Base-by-base conservation (phyloP, 2,888 invertebrate species). In the Abrostola tripartita region DNA sequence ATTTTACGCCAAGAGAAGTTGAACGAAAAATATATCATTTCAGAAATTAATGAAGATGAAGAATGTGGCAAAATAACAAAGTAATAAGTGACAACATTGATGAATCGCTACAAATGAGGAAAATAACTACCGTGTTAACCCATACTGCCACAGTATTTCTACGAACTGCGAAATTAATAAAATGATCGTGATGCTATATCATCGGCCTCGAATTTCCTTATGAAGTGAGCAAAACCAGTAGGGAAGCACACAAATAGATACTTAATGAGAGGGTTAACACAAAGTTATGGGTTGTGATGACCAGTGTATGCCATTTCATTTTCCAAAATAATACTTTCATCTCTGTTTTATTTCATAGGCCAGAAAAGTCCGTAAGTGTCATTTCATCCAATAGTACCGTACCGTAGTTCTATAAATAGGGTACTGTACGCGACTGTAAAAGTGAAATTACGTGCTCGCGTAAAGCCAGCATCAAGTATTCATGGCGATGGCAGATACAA, bases 401-500 rank as follows among this genome's bases (percentile, higher is more conserved):
- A 49, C 47, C 41, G 51, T 67, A 69, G 58, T 74, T 65, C 53
- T 62, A 60, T 74, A 69, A 67, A 74, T 67, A 65, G 52, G 52
- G 56, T 53, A 64, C 51, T 65, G 51, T 69, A 51, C 51, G 51
- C 41, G 61, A 61, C 65, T 66, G 64, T 76, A 69, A 76, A 72
- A 76, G 64, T 71, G 52, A 68, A 70, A 63, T 71, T 66, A 79
- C 68, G 70, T 73, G 73, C 72, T 72, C 71, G 62, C 54, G 62
- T 74, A 67, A 72, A 72, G 68, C 57, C 52, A 60, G 42, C 71
- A 82, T 83, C 74, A 82, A 76, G 75, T 81, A 85, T 85, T 81
- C 78, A 82, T 77, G 71, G 71, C 74, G 71, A 79, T 75, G 74
- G 68, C 74, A 71, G 78, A 68, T 68, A 74, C 70, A 67, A 75